Evolutionary conservation across 2,113 vertebrate genomes (phyloP).

Genomic region (Marmota monax): DNA sequence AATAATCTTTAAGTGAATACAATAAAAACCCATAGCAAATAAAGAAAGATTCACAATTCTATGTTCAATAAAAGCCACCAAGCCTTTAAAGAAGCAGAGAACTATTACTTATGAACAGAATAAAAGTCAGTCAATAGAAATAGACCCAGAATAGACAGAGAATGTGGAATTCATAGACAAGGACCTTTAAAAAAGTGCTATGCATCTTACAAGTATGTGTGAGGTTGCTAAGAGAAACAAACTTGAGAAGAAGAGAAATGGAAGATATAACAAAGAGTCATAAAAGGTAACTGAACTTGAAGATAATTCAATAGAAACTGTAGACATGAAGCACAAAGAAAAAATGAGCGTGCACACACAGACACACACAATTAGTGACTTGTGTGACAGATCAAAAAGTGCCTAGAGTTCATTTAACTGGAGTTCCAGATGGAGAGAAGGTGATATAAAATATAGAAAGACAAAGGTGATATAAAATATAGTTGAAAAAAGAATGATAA

Average conservation of each 20-base stretch:
- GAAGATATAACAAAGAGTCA: not conserved
- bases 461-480: not conserved
- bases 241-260: not conserved
- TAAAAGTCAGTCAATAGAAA: constrained; percentile 26
- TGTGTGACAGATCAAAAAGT: not conserved
- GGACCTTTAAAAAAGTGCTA: constrained; percentile 21
- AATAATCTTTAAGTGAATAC: not conserved
- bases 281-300: constrained; percentile 9
- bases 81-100: not conserved
- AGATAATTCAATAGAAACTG: not conserved
- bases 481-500: not conserved
- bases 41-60: constrained; percentile 39
- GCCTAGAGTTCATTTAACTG: not conserved
- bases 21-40: constrained; percentile 35
- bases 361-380: not conserved
- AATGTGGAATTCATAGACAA: not conserved
- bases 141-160: not conserved
- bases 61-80: not conserved
- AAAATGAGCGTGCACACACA: not conserved
- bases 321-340: not conserved
- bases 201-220: not conserved
- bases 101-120: not conserved
- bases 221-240: not conserved
- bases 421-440: not conserved
- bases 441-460: not conserved